Evolutionary conservation across 2,797 vertebrate genomes (phyloP), one percentile per base, ranked within the genome.

Genomic region (Rhinophrynus dorsalis): DNA sequence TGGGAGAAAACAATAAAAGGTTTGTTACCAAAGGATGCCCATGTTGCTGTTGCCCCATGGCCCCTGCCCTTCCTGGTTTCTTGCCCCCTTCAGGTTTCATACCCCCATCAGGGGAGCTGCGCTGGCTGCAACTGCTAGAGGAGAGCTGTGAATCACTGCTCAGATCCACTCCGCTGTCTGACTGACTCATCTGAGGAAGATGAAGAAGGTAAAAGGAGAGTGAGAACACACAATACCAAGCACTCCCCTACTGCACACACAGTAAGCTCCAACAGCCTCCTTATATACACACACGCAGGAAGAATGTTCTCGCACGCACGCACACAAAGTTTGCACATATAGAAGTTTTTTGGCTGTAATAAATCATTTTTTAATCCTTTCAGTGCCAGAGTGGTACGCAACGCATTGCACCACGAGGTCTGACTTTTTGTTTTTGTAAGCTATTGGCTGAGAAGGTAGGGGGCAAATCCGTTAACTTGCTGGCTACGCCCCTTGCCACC

Each of bases 121-220:
- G 81, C 74, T 89, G 87, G 65, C 85, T 87, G 74, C 86, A 87
- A 61, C 82, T 83, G 71, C 83, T 84, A 42, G 87, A 89, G n/a
- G 86, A 89, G 45, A 85, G 86, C 73, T 86, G 86, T 6, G 85
- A 88, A 62, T 87, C 86, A 26, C 86, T 85, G 79, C 87, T 88
- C 72, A 89, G 81, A 75, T 89, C 87, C 54, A 89, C 86, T 4
- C 87, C 87, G 37, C 87, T 89, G 82, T 89, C 87, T 52, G 86
- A 85, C 70, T 86, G 83, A 77, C 85, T 89, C 83, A 86, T 86
- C 86, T 88, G 63, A 38, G 13, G 4, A 58, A 64, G 21, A 24
- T 23, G 50, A 26, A 67, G 1, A 6, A 3, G 11, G 3, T 10
- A n/a, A 42, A 27, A 38, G 13, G 59, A 33, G 23, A 51, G 2